Base-by-base conservation (phyloP, 2,888 invertebrate genomes). In the Prenolepis imparis region DNA sequence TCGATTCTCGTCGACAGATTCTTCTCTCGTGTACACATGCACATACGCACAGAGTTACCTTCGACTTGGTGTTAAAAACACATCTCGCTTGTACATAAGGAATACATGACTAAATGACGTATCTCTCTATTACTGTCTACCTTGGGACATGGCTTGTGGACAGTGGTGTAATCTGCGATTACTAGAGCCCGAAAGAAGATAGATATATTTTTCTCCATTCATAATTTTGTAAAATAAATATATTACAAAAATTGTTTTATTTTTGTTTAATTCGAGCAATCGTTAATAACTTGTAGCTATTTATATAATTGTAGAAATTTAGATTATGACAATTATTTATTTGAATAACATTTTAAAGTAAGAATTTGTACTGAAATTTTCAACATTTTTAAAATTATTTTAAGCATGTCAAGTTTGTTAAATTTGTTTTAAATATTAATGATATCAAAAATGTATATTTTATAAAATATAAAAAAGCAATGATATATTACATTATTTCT, bases 61-160 rank as follows among this genome's bases (percentile, higher is more conserved):
- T 66, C 59, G 39, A n/a, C 63, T 52, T 24, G 12, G 61, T 36
- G 18, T 86, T 77, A 83, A 87, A 88, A 90, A 85, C 75, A 83
- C 52, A 55, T 32, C 72, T 83, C 86, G 78, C 83, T 88, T 39
- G 18, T 86, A 85, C 84, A 66, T 67, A 85, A 82, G 81, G 18
- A 52, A 8, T 52, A 52, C 75, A 52, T 87, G 77, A 77, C 83
- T 81, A 80, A 73, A 80, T 84, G 81, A 86, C 85, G 83, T 88
- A 88, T 86, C 86, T 87, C 85, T 89, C 86, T 85, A 89, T 88
- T 89, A 89, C 86, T 82, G 85, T 90, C 84, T 41, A 80, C 74
- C 82, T n/a, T 41, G 6, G 44, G 57, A 83, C 48, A n/a, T 63
- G 57, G 24, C n/a, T 67, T 21, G 41, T 12, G 39, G n/a, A 67